Evolutionary conservation across 2,888 invertebrate genomes (phyloP).

Genomic region (Nesidiocoris tenuis): DNA sequence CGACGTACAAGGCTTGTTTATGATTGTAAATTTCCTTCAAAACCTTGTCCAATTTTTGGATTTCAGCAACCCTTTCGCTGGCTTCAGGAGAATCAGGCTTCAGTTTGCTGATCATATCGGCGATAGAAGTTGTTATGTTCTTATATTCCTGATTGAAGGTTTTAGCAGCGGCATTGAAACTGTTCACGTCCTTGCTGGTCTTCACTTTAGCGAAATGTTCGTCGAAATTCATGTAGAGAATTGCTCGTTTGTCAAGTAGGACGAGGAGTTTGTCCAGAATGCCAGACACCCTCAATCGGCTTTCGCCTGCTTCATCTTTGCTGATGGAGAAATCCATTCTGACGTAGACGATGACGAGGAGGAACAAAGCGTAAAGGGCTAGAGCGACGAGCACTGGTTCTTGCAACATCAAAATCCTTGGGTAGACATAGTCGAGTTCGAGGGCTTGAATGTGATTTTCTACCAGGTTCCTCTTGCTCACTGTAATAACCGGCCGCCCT

Average conservation of each 20-base stretch:
- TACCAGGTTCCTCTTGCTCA: conserved; percentile 81
- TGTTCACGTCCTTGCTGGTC: conserved; percentile 60
- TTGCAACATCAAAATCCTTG: conserved; percentile 79
- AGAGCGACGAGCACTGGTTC: conserved; percentile 88
- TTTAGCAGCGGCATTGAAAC: conserved; percentile 58
- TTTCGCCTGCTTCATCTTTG: conserved; percentile 59
- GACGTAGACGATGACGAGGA: conserved; percentile 89
- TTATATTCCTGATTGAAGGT: conserved; percentile 63
- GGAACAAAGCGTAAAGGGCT: conserved; percentile 86
- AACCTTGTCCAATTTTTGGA: conserved; percentile 61
- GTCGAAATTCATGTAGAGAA: conserved; percentile 63
- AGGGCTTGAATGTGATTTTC: conserved; percentile 97
- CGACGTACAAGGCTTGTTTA: conserved; percentile 60
- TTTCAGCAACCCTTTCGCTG: conserved; percentile 62
- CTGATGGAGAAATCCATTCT: conserved; percentile 91
- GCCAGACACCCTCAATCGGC: conserved; percentile 56
- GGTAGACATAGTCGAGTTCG: conserved; percentile 79
- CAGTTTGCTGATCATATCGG: conserved; percentile 59
- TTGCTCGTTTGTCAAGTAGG: conserved; percentile 62
- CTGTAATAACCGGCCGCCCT: conserved; percentile 84
- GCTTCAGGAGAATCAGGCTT: conserved; percentile 63
- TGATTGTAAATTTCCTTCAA: conserved; percentile 57
- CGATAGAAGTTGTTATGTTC: conserved; percentile 59
- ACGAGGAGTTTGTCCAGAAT: conserved; percentile 61
- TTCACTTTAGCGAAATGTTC: conserved; percentile 64